Evolutionary conservation across 2,888 invertebrate species (phyloP).

Genomic region (Cosmorhoe ocellata): DNA sequence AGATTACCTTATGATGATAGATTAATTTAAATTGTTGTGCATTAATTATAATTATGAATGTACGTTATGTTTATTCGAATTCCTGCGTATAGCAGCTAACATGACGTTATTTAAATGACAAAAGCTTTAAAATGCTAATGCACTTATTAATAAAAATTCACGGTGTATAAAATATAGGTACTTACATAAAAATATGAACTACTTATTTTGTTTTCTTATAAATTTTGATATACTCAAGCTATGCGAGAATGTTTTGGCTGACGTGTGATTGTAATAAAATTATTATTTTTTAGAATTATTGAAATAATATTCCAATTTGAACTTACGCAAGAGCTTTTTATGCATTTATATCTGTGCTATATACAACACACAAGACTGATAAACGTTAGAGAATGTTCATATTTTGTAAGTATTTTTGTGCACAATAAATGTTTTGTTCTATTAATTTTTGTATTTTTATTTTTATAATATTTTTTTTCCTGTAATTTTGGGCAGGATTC

Average conservation of each 20-base stretch:
- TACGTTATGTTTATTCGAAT: constrained; percentile 12
- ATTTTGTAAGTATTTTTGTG: constrained; percentile 78
- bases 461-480: constrained; percentile 26
- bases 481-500: constrained; percentile 3
- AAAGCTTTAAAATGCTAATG: constrained; percentile 18
- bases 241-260: constrained; percentile 55
- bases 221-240: constrained; percentile 54
- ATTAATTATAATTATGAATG: constrained; percentile 18
- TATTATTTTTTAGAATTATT: constrained; percentile 24
- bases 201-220: constrained; percentile 3
- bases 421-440: constrained; percentile 77
- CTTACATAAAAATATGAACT: constrained; percentile 13
- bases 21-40: constrained; percentile 29
- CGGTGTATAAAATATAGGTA: constrained; percentile 12
- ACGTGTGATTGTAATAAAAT: constrained; percentile 42
- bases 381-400: constrained; percentile 66
- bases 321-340: constrained; percentile 54
- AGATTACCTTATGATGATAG: constrained; percentile 15
- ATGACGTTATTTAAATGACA: constrained; percentile 20
- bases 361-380: constrained; percentile 82
- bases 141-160: constrained; percentile 7
- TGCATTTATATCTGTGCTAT: constrained; percentile 78
- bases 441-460: constrained; percentile 69
- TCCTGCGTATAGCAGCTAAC: constrained; percentile 11
- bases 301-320: constrained; percentile 20